Percentiles rank a stretch among this genome's conserved stretches.
Conservation (phyloP, 2,888 invertebrate species). For the Asteroscopus sphinx region DNA sequence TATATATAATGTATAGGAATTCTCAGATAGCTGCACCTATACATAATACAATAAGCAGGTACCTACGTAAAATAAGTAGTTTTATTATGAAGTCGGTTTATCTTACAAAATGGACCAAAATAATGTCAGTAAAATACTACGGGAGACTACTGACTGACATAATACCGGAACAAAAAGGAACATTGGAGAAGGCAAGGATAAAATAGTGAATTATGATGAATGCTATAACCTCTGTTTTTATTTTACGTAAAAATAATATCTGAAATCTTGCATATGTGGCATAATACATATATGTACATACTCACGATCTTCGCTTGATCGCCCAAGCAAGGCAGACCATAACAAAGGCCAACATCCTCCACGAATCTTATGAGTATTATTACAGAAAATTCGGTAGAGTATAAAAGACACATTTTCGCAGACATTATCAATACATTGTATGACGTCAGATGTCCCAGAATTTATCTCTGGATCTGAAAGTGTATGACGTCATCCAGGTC, state of each 20-base stretch:
- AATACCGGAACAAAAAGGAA: too few species aligned
- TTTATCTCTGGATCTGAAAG: slow-evolving; percentile 53
- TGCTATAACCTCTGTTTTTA: neutral
- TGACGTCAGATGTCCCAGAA: slow-evolving; percentile 57
- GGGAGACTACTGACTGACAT: too few species aligned
- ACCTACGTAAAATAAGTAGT: neutral
- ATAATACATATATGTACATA: slow-evolving; percentile 23
- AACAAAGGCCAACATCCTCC: slow-evolving; percentile 61
- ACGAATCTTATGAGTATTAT: slow-evolving; percentile 59
- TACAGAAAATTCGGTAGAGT: slow-evolving; percentile 55
- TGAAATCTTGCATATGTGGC: slow-evolving; percentile 40
- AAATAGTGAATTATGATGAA: neutral
- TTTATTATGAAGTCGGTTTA: neutral
- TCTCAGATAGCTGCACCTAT: slow-evolving; percentile 12
- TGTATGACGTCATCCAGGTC: slow-evolving; percentile 60
- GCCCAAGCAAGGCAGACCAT: slow-evolving; percentile 66
- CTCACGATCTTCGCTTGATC: slow-evolving; percentile 67
- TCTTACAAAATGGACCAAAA: slow-evolving; percentile 8
- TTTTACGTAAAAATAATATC: slow-evolving; percentile 27
- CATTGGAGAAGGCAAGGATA: slow-evolving; percentile 3
- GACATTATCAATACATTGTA: slow-evolving; percentile 32
- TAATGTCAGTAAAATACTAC: slow-evolving; percentile 5
- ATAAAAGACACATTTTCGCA: slow-evolving; percentile 39
- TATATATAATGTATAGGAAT: slow-evolving; percentile 2
- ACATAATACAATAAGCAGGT: neutral